Evolutionary conservation across 2,888 invertebrate genomes (phyloP), one percentile per base, ranked within the genome.

Genomic region (Xylophagus ater): DNA sequence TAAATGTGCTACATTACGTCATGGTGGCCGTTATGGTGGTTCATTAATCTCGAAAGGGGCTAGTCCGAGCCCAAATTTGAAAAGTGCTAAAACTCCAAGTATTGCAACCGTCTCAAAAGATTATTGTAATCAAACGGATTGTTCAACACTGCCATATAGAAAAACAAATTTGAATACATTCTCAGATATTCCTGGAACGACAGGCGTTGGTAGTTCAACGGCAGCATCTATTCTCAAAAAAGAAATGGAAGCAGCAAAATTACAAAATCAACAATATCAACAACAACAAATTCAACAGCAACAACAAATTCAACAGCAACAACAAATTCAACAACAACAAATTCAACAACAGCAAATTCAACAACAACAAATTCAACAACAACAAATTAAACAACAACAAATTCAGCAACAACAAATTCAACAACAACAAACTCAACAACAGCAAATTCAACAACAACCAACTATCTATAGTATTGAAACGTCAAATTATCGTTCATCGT

Each of bases 21-120:
- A 65, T 47, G 65, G 63, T 3, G 63, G 61, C 10, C 58, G 65
- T 21, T 65, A 65, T 47, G 65, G 65, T 21, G 65, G 65, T 32
- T 61, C 63, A 1, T 49, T 64, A 7, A 37, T 38, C 14, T 28
- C 31, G 32, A 45, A 45, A 42, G 63, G 62, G 25, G 55, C 58
- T 21, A 60, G 59, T 43, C 59, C 60, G 8, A 59, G 62, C 44
- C 62, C 64, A n/a, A 59, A 65, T 49, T 47, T 65, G 46, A 62
- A 64, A 43, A 65, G 57, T 51, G 62, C 65, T 37, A 62, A 63
- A 47, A 63, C 65, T 34, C 65, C 65, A 4, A 63, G 61, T 43
- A 62, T 65, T 49, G 59, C 65, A 28, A 65, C 65, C 6, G 65
- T 65, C 23, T 63, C 61, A n/a, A 64, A 63, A 47, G 62, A 63